Percentiles rank a stretch among this genome's conserved stretches.
phyloP scores from a whole-genome alignment of 2,888 invertebrate species.

The Nomada ruficornis region DNA sequence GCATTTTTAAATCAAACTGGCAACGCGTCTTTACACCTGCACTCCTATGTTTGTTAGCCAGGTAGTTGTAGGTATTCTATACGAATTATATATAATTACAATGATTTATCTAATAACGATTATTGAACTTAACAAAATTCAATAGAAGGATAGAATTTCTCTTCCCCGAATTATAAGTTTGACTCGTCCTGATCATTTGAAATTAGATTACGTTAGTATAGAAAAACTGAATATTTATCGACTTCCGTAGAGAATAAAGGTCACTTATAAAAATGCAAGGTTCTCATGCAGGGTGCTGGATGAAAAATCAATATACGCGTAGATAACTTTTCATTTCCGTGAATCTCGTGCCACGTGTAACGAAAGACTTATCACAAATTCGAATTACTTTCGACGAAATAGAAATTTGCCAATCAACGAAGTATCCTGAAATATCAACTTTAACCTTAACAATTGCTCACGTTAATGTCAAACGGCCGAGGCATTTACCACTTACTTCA shows the following conservation, averaged over 20 bases:
- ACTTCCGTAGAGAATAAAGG: not conserved
- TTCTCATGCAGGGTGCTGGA: not conserved
- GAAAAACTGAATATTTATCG: not conserved
- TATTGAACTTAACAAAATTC: too few species aligned
- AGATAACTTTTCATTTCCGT: constrained; percentile 1
- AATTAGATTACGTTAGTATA: not conserved
- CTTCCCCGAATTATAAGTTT: too few species aligned
- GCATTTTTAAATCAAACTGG: too few species aligned
- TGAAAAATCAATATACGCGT: not conserved
- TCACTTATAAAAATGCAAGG: not conserved
- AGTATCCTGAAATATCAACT: not conserved
- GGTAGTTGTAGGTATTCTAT: too few species aligned
- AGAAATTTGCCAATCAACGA: not conserved
- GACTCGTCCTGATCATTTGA: not conserved
- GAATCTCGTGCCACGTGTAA: not conserved
- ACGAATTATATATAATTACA: too few species aligned
- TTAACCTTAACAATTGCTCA: not conserved
- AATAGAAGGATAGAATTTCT: too few species aligned
- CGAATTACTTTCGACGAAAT: too few species aligned
- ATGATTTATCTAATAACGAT: too few species aligned
- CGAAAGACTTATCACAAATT: too few species aligned
- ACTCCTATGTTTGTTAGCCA: too few species aligned
- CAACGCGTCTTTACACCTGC: too few species aligned
- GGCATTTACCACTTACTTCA: constrained; percentile 76
- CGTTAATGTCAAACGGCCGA: not conserved